phyloP scores from a whole-genome alignment of 2,797 vertebrate species.

The Ciconia nigra region DNA sequence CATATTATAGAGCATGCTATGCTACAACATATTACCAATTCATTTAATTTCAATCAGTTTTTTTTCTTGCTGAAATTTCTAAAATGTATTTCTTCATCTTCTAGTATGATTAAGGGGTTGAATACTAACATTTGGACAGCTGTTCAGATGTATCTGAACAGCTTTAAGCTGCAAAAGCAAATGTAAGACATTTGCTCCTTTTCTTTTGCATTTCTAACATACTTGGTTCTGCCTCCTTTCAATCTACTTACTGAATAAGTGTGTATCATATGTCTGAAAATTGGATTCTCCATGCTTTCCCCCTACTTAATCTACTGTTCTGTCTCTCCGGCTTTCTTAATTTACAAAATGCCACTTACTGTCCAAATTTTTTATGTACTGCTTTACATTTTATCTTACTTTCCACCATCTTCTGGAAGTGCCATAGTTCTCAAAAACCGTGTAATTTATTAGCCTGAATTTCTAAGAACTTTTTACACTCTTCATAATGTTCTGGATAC shows the following conservation, averaged over 20 bases:
- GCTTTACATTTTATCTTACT: not conserved
- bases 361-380: not conserved
- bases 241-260: not conserved
- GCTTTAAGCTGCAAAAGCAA: constrained; percentile 11
- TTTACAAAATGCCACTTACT: not conserved
- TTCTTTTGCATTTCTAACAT: not conserved
- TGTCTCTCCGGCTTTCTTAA: not conserved
- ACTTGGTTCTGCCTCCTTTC: not conserved
- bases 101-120: not conserved
- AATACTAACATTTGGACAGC: constrained; percentile 20
- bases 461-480: not conserved
- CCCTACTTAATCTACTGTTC: not conserved
- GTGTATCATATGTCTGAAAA: not conserved
- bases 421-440: not conserved
- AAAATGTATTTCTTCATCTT: not conserved
- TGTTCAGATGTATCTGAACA: constrained; percentile 14
- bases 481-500: not conserved
- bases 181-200: not conserved
- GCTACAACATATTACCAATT: not conserved
- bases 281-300: not conserved
- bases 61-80: not conserved
- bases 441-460: not conserved
- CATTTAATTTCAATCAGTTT: not conserved
- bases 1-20: not conserved
- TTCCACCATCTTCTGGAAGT: not conserved